These are phyloP conservation scores for Excalfactoria chinensis DNA, from an alignment of 2,113 vertebrate genomes.

Conservation along the genomic window DNA sequence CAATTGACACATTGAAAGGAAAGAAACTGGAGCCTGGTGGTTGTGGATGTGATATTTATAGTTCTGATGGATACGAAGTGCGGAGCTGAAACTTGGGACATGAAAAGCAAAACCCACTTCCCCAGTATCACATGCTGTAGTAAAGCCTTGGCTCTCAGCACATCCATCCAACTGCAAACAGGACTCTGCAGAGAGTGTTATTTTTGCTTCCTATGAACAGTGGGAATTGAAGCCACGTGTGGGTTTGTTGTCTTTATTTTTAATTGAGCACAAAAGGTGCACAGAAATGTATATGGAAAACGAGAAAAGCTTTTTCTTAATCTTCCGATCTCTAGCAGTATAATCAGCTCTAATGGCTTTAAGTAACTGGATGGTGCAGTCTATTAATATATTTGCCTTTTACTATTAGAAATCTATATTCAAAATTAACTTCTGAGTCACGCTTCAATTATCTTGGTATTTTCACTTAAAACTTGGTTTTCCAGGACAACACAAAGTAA, in stretches of 20 bases:
- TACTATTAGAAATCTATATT: not conserved
- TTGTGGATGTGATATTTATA: not conserved
- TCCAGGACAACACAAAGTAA: not conserved
- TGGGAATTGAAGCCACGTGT: not conserved
- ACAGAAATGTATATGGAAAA: not conserved
- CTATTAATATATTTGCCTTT: constrained; percentile 8
- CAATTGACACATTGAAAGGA: not conserved
- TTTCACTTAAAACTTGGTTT: not conserved
- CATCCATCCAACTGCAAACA: not conserved
- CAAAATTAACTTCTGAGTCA: not conserved
- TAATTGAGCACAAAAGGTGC: not conserved
- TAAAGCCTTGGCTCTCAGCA: not conserved
- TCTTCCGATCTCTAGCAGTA: not conserved
- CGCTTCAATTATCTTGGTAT: not conserved
- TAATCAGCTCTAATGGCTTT: not conserved
- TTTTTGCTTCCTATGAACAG: not conserved
- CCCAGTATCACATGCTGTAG: not conserved
- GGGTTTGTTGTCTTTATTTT: not conserved
- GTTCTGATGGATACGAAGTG: not conserved
- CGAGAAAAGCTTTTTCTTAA: constrained; percentile 4
- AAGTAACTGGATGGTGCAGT: not conserved
- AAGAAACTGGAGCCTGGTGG: not conserved
- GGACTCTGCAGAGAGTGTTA: not conserved
- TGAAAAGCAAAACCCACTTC: not conserved
- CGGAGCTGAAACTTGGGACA: not conserved